Conservation (phyloP, 2,797 vertebrate species). For the Columba guinea region DNA sequence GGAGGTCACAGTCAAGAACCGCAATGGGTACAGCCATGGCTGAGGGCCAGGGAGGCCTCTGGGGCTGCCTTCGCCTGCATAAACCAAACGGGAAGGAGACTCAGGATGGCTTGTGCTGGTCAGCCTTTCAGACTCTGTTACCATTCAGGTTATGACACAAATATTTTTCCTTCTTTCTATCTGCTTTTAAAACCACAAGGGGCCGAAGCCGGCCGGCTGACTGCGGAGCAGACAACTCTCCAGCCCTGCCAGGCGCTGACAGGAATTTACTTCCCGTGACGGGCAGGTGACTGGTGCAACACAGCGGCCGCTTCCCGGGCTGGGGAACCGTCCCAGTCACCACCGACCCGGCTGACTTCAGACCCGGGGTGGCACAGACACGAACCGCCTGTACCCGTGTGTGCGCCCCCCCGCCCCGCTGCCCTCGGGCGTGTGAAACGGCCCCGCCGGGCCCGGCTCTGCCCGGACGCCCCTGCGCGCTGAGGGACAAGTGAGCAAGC, state of each 20-base stretch:
- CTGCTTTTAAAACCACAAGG: neutral
- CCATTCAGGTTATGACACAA: neutral
- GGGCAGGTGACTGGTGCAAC: neutral
- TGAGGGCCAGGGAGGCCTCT: neutral
- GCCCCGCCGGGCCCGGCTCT: neutral
- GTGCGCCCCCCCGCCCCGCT: no score
- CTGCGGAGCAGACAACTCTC: neutral
- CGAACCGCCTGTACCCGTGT: neutral
- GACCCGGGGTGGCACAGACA: neutral
- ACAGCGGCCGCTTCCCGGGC: neutral
- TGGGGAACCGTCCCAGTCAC: no score
- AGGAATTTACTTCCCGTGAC: neutral
- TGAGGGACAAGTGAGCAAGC: no score
- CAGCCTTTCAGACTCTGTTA: neutral
- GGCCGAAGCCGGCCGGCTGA: neutral
- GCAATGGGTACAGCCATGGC: conserved; percentile 91
- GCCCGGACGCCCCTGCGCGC: neutral
- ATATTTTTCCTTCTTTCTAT: neutral
- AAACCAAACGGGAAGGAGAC: neutral
- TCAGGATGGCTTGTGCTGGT: neutral
- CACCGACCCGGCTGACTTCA: neutral
- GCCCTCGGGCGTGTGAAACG: neutral
- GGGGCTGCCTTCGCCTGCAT: neutral
- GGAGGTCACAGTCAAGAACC: conserved; percentile 91
- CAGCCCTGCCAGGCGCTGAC: neutral